phyloP scores from a whole-genome alignment of 2,113 vertebrate genomes.

The Ivindomyrus marchei region DNA sequence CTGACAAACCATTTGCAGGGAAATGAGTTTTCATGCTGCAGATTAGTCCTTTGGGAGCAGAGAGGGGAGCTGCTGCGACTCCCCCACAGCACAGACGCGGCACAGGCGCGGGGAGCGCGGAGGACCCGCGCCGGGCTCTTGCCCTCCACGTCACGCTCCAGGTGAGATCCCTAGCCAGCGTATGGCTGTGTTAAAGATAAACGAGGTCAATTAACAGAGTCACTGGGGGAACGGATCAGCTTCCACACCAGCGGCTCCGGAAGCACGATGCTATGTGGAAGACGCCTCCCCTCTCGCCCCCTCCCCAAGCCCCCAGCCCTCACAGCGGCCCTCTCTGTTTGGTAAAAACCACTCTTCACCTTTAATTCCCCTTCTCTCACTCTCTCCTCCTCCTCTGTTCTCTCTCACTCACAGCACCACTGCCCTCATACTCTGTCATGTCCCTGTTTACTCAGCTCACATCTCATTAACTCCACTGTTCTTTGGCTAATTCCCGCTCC shows the following conservation, averaged over 20 bases:
- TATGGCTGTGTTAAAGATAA: slow-evolving; percentile 79
- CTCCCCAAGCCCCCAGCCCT: neutral
- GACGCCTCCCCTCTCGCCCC: slow-evolving; percentile 28
- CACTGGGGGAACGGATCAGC: slow-evolving; percentile 76
- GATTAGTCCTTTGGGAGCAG: slow-evolving; percentile 86
- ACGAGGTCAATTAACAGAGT: slow-evolving; percentile 91
- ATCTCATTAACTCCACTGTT: slow-evolving; percentile 4
- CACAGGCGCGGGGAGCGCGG: slow-evolving; percentile 18
- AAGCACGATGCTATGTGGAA: slow-evolving; percentile 51
- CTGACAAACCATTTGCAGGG: slow-evolving; percentile 92
- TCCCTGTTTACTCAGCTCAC: neutral
- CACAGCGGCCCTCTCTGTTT: neutral
- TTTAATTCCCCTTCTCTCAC: neutral
- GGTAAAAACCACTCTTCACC: neutral
- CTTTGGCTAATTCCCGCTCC: neutral
- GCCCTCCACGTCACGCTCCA: slow-evolving; percentile 6
- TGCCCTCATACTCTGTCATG: neutral
- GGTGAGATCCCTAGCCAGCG: slow-evolving; percentile 65
- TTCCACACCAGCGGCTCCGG: slow-evolving; percentile 61
- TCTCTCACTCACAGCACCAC: neutral
- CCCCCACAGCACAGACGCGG: slow-evolving; percentile 40
- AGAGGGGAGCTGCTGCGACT: slow-evolving; percentile 71
- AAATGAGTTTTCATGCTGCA: slow-evolving; percentile 83
- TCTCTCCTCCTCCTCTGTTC: neutral
- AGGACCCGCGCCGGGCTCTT: slow-evolving; percentile 23